phyloP scores from a whole-genome alignment of 1,140 invertebrate genomes.

The Neodiprion fabricii region DNA sequence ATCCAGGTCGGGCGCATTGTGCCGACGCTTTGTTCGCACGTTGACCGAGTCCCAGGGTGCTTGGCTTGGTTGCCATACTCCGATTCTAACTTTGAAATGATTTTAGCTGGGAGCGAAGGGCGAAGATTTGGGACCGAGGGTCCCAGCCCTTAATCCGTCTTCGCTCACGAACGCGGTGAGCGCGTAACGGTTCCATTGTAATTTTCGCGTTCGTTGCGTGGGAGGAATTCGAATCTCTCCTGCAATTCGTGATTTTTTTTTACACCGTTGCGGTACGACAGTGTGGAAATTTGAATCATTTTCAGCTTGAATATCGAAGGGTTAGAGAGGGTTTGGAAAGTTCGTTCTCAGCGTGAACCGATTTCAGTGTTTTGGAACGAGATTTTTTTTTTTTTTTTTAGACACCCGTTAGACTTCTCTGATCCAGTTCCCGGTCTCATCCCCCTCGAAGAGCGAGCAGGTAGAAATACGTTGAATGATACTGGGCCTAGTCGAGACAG shows the following conservation, averaged over 20 bases:
- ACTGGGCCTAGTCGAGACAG: constrained; percentile 21
- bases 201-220: no score
- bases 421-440: constrained; percentile 22
- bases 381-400: neutral
- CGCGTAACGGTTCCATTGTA: neutral
- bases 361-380: no score
- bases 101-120: constrained; percentile 24
- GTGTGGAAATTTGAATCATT: no score
- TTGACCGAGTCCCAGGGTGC: constrained; percentile 16
- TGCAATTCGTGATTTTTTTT: no score
- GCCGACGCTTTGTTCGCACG: constrained; percentile 31
- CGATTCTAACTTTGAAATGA: constrained; percentile 44
- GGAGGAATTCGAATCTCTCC: no score
- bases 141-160: neutral
- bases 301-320: no score
- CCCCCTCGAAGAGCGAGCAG: constrained; percentile 32
- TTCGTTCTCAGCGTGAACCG: no score
- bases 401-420: neutral
- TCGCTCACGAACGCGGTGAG: neutral
- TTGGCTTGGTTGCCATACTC: constrained; percentile 33
- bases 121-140: neutral
- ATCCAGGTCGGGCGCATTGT: constrained; percentile 39
- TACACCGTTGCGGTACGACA: no score
- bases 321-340: no score
- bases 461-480: constrained; percentile 52